phyloP scores from a whole-genome alignment of 2,888 invertebrate species.

The Clivina fossor region DNA sequence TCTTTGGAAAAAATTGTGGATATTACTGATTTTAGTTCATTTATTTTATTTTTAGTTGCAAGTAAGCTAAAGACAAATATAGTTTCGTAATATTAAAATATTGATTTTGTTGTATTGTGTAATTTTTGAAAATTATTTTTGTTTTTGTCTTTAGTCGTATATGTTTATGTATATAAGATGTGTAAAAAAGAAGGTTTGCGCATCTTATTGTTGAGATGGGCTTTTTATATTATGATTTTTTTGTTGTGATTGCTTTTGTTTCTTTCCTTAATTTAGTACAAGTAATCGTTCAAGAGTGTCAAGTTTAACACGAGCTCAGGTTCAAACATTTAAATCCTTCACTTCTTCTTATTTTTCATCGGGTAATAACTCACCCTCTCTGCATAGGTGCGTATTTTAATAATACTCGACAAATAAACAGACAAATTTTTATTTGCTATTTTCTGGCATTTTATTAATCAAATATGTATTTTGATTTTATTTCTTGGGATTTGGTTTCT shows the following conservation, averaged over 20 bases:
- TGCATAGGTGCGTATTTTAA: conserved; percentile 52
- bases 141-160: no score
- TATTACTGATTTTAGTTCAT: conserved; percentile 4
- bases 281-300: conserved; percentile 59
- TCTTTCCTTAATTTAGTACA: conserved; percentile 49
- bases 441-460: conserved; percentile 9
- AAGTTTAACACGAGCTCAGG: conserved; percentile 60
- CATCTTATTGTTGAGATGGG: no score
- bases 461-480: no score
- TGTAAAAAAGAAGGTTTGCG: no score
- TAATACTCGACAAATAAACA: not conserved
- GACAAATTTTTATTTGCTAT: not conserved
- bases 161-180: no score
- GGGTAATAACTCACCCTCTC: conserved; percentile 51
- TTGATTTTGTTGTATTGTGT: not conserved
- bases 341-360: conserved; percentile 59
- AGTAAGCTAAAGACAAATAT: not conserved
- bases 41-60: not conserved
- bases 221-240: conserved; percentile 5
- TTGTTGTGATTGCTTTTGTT: conserved; percentile 19
- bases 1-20: no score
- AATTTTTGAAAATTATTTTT: not conserved
- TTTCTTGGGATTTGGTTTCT: no score
- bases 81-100: not conserved
- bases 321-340: conserved; percentile 58